Evolutionary conservation across 2,888 invertebrate genomes (phyloP).

Genomic region (Ectemnius cavifrons): DNA sequence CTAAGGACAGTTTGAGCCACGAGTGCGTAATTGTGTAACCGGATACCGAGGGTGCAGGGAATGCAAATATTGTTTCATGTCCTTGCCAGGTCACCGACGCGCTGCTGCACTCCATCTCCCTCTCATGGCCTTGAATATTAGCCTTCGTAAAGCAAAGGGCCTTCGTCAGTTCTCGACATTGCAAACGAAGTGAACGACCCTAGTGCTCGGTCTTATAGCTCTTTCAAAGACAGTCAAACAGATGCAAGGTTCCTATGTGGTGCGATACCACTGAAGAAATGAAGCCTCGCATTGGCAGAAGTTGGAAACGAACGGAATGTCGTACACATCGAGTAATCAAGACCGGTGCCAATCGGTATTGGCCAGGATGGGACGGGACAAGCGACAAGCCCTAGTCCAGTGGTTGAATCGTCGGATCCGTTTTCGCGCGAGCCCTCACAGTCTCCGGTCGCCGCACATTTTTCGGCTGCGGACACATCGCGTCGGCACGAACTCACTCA

Average conservation of each 20-base stretch:
- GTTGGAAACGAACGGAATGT: constrained; percentile 37
- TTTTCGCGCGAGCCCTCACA: constrained; percentile 33
- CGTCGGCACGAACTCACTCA: not conserved
- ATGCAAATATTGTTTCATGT: not conserved
- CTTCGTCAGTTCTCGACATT: not conserved
- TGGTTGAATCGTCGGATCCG: constrained; percentile 35
- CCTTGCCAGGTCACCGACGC: not conserved
- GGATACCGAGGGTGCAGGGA: not conserved
- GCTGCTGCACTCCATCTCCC: not conserved
- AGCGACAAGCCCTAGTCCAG: not conserved
- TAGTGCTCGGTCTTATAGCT: too few relatives aligned
- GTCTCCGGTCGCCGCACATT: constrained; percentile 59
- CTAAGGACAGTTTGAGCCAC: not conserved
- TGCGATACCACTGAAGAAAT: constrained; percentile 1
- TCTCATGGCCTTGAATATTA: not conserved
- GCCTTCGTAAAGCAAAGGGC: too few relatives aligned
- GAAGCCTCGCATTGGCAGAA: constrained; percentile 42
- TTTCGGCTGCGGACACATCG: constrained; percentile 37
- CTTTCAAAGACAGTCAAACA: too few relatives aligned
- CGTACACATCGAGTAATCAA: constrained; percentile 33
- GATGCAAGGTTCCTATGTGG: not conserved
- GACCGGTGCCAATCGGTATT: constrained; percentile 28
- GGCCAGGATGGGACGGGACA: constrained; percentile 31
- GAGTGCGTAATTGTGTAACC: constrained; percentile 6
- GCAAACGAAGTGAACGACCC: not conserved